These are phyloP conservation scores for Corydoras sp. DNA, from an alignment of 2,113 vertebrate species.

Conservation along the genomic window DNA sequence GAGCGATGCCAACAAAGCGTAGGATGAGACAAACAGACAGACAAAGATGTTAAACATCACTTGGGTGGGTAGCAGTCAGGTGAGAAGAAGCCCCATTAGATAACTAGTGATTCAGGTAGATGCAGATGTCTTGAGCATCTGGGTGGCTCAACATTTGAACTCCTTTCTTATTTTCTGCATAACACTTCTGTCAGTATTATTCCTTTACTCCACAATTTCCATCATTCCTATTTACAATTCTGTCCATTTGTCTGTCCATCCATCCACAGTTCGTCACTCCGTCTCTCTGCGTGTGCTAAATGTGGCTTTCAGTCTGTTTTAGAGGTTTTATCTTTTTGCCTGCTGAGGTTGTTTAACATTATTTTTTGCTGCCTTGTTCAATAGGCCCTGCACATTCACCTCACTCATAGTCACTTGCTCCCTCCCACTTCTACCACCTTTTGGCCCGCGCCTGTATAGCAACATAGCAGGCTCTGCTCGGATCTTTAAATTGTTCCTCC, in stretches of 20 bases:
- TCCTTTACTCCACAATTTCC: not conserved
- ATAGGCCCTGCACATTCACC: constrained; percentile 31
- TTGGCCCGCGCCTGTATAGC: constrained; percentile 33
- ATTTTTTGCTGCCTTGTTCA: constrained; percentile 12
- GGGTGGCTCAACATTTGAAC: constrained; percentile 18
- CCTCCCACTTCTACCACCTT: constrained; percentile 20
- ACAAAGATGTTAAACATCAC: constrained; percentile 33
- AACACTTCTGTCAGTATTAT: constrained; percentile 21
- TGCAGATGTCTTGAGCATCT: constrained; percentile 37
- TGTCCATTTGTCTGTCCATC: constrained; percentile 11
- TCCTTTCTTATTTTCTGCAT: constrained; percentile 17
- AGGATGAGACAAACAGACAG: constrained; percentile 30
- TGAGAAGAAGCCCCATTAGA: constrained; percentile 47
- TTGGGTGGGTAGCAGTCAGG: constrained; percentile 33
- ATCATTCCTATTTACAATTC: constrained; percentile 4
- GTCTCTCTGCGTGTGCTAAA: constrained; percentile 1
- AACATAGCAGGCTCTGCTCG: constrained; percentile 15
- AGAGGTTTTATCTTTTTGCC: not conserved
- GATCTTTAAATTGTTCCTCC: constrained; percentile 45
- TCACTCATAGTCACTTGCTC: not conserved
- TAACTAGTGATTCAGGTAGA: constrained; percentile 54
- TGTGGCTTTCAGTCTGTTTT: constrained; percentile 15
- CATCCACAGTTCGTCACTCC: not conserved
- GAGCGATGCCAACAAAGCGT: constrained; percentile 18
- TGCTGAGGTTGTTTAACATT: constrained; percentile 7